These are phyloP conservation scores for Enteromius trimaculatus DNA, from an alignment of 2,797 vertebrate genomes.

Conservation along the genomic window DNA sequence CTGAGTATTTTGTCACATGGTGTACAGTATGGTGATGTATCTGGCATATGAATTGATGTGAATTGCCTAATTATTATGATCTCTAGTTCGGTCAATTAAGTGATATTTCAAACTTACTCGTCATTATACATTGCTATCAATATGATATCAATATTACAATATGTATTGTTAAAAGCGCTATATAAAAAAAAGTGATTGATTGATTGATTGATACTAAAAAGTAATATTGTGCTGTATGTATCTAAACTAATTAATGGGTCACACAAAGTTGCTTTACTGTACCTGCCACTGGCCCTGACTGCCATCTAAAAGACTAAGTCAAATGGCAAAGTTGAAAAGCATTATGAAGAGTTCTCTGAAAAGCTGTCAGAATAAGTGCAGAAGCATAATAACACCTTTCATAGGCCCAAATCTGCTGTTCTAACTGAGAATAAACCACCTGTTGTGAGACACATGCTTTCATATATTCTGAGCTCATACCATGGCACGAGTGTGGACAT, in stretches of 20 bases:
- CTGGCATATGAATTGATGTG: too few relatives aligned
- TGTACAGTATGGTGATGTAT: too few relatives aligned
- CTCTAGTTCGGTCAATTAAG: background rate
- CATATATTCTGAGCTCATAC: background rate
- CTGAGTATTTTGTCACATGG: background rate
- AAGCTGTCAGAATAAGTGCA: conserved; percentile 27
- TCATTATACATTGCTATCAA: too few relatives aligned
- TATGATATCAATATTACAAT: too few relatives aligned
- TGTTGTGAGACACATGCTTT: conserved; percentile 28
- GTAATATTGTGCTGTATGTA: conserved; percentile 67
- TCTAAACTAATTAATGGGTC: conserved; percentile 77
- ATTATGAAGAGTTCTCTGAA: conserved; percentile 22
- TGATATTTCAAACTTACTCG: too few relatives aligned
- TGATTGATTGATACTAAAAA: conserved; percentile 28
- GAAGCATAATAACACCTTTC: conserved; percentile 33
- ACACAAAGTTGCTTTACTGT: conserved; percentile 61
- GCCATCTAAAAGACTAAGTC: background rate
- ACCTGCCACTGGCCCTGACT: background rate
- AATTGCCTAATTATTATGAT: too few relatives aligned
- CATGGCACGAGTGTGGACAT: background rate
- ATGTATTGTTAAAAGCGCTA: too few relatives aligned
- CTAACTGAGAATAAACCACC: conserved; percentile 19
- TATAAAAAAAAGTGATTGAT: too few relatives aligned
- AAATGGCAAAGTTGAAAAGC: conserved; percentile 3
- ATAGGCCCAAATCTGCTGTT: background rate